Base-by-base conservation (phyloP, 2,888 invertebrate species). In the Andrena minutula region DNA sequence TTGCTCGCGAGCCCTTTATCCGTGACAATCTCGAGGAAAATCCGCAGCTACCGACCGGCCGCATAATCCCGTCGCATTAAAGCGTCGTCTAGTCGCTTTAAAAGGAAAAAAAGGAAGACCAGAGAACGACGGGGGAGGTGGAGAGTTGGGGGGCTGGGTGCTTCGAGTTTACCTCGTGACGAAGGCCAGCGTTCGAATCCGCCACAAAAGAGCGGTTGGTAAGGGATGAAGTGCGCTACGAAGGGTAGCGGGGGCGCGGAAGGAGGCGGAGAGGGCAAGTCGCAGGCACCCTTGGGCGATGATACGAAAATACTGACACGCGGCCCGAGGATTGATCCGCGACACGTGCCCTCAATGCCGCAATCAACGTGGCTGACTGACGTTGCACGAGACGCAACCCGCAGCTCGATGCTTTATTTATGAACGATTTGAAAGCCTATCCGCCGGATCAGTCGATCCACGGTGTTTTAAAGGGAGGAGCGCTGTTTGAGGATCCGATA, bases 261-360 rank as follows among this genome's bases (percentile, higher is more conserved):
- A 65, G 56, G 60, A 65, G 78, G 49, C 56, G 51, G 60, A 28
- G 51, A 51, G 51, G 30, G 58, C 70, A 30, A 85, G 82, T 82
- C 79, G 83, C 41, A 74, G 85, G 85, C 86, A 80, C 89, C 86
- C 88, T 87, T 78, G 86, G 89, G 90, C 92, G 92, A 92, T 92
- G 92, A 93, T 93, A 93, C 91, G 91, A 93, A 93, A 93, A 93
- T 93, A 93, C 88, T 90, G 91, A 90, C 93, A 93, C 93, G 93
- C 93, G 93, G 86, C 56, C 90, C 86, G 88, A 88, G 91, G 92
- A 93, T 92, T 94, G 94, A 94, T 94, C 94, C 92, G 88, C 77
- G 90, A 88, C 93, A 93, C 93, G 93, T 93, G 93, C 89, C 92
- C 77, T 93, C 93, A 93, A 93, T 93, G 92, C 93, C 87, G 92